Base-by-base conservation (phyloP, 2,113 vertebrate species). In the Macquaria australasica region DNA sequence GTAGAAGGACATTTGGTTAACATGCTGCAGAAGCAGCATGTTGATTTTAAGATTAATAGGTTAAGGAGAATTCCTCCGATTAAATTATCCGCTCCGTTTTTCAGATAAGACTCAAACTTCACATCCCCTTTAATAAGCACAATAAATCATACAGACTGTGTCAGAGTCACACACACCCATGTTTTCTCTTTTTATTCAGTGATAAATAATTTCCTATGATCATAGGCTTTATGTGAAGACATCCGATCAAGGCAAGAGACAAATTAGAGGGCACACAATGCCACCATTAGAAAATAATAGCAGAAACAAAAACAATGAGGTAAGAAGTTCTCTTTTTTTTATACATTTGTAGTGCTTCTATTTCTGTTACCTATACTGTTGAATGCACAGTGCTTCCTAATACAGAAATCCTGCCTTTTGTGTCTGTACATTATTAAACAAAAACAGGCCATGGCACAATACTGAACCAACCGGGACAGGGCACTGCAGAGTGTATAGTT, bases 121-220 rank as follows among this genome's bases (percentile, higher is more conserved):
- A 72, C 15, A 75, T 31, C 37, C 45, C 2, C 23, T 79, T 37
- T 74, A 79, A 81, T 53, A 68, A 88, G 43, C 45, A 86, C 56
- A 90, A 84, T 31, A 76, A 87, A 76, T 39, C 82, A 84, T 82
- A 79, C 53, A 79, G 59, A 76, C 85, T 2, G 55, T 64, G 83
- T 89, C 83, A 88, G 81, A 93, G 89, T 89, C 88, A 91, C 89
- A 84, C 87, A 89, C 84, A 89, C 79, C 73, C 79, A 81, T 83
- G 85, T 89, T 89, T 92, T 90, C 82, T 91, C 66, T 72, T 93
- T 94, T 95, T 95, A 95, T 96, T 96, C 93, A 95, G 95, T 96
- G 95, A 96, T 95, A 96, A 96, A 96, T 96, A 95, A 95, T 88
- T 91, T 88, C 93, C 93, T 89, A 94, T 92, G 90, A 93, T 92